Percentiles rank a stretch among this genome's conserved stretches.
phyloP scores from a whole-genome alignment of 2,797 vertebrate species.

The Chelon labrosus region DNA sequence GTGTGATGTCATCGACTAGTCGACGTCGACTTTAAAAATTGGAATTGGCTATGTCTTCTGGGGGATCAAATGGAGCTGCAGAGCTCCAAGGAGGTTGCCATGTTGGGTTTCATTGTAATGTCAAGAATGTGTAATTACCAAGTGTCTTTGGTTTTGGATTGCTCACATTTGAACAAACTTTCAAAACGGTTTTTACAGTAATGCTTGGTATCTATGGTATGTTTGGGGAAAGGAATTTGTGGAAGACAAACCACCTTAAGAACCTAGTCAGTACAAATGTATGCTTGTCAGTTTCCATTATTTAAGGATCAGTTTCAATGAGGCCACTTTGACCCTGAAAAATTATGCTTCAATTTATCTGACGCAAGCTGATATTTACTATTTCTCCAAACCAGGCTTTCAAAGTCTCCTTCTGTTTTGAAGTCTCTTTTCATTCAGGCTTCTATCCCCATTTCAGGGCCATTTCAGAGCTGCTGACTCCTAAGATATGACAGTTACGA shows the following conservation, averaged over 20 bases:
- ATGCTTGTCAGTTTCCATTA: not conserved
- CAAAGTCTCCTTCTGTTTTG: slow-evolving; percentile 4
- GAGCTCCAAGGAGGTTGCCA: too few species aligned
- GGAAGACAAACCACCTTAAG: not conserved
- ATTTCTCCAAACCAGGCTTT: slow-evolving; percentile 8
- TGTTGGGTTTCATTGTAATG: too few species aligned
- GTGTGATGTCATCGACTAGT: too few species aligned
- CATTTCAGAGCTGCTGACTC: slow-evolving; percentile 45
- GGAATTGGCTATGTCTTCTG: too few species aligned
- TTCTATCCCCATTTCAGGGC: slow-evolving; percentile 10
- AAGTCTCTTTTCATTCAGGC: slow-evolving; percentile 10
- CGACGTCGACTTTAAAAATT: too few species aligned
- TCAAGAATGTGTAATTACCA: too few species aligned
- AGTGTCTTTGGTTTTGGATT: not conserved
- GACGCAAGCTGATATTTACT: slow-evolving; percentile 15
- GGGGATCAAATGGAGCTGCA: too few species aligned
- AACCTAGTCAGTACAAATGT: not conserved
- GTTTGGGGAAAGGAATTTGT: not conserved
- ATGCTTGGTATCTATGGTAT: not conserved
- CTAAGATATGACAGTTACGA: slow-evolving; percentile 17
- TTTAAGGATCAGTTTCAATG: not conserved
- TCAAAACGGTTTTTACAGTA: not conserved
- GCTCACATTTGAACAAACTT: not conserved
- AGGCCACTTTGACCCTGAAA: not conserved
- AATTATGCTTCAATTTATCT: slow-evolving; percentile 5